A percentile compares a stretch with the other conserved stretches of the same genome.
These are phyloP conservation scores for Acyrthosiphon pisum DNA, from an alignment of 1,140 invertebrate genomes.

Conservation along the genomic window DNA sequence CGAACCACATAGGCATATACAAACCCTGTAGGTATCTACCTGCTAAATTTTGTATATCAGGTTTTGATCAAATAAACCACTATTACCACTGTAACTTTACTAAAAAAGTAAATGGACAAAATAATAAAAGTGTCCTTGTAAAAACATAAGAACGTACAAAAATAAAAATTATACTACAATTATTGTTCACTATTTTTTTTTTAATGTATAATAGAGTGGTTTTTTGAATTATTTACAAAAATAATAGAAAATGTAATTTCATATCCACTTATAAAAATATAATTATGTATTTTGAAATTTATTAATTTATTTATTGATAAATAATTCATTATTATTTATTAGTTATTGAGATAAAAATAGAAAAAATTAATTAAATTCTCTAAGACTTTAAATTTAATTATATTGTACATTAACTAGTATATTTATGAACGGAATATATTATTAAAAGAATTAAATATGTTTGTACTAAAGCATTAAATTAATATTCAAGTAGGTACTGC, in stretches of 20 bases:
- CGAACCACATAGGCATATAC: neutral
- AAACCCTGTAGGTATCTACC: neutral
- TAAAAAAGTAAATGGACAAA: constrained; percentile 9
- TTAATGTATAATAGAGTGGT: neutral
- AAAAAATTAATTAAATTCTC: neutral
- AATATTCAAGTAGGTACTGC: neutral
- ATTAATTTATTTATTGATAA: neutral
- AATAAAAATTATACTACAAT: neutral
- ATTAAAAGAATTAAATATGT: neutral
- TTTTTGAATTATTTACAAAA: neutral
- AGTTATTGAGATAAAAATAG: neutral
- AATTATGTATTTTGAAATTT: constrained; percentile 8
- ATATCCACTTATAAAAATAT: neutral
- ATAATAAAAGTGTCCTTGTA: constrained; percentile 2
- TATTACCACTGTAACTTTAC: neutral
- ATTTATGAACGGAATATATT: neutral
- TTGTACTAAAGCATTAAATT: neutral
- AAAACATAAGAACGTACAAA: neutral
- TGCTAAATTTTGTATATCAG: neutral
- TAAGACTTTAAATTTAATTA: neutral
- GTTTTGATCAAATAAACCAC: constrained; percentile 22
- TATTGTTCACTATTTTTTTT: neutral
- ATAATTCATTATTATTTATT: constrained; percentile 5
- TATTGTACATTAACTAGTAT: neutral
- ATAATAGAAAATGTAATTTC: neutral